Evolutionary conservation across 2,113 vertebrate genomes (phyloP).

Genomic region (Rostratula benghalensis): DNA sequence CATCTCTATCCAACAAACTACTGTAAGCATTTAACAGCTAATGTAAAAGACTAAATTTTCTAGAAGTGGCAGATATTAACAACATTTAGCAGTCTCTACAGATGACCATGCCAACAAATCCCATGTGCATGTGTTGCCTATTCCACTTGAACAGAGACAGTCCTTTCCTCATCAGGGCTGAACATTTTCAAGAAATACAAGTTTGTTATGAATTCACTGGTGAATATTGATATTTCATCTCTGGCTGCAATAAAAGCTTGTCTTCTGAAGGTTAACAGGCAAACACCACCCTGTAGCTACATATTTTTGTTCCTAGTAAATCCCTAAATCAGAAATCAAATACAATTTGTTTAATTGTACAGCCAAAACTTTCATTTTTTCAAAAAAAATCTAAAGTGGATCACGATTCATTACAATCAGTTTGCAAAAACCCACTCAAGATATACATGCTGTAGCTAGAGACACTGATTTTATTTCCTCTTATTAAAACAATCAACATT

Average conservation of each 20-base stretch:
- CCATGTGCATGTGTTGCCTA: fast-evolving
- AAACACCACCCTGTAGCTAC: not conserved
- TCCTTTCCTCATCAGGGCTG: not conserved
- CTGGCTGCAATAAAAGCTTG: not conserved
- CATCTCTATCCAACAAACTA: not conserved
- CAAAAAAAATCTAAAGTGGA: not conserved
- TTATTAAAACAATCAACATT: not conserved
- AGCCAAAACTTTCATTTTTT: not conserved
- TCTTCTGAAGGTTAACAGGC: not conserved
- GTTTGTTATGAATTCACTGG: not conserved
- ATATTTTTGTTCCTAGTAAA: not conserved
- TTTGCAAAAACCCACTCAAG: not conserved
- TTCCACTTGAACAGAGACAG: not conserved
- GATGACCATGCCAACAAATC: not conserved
- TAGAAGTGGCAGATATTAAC: not conserved
- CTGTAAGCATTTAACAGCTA: not conserved
- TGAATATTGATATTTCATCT: not conserved
- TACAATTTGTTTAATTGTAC: not conserved
- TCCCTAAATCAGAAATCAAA: not conserved
- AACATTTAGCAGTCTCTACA: not conserved
- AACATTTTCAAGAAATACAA: not conserved
- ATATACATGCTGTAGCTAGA: not conserved
- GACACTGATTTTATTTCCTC: not conserved
- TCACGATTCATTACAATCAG: not conserved
- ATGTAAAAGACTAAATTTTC: not conserved